Evolutionary conservation across 2,797 vertebrate species (phyloP).

Genomic region (Eupleurogrammus muticus): DNA sequence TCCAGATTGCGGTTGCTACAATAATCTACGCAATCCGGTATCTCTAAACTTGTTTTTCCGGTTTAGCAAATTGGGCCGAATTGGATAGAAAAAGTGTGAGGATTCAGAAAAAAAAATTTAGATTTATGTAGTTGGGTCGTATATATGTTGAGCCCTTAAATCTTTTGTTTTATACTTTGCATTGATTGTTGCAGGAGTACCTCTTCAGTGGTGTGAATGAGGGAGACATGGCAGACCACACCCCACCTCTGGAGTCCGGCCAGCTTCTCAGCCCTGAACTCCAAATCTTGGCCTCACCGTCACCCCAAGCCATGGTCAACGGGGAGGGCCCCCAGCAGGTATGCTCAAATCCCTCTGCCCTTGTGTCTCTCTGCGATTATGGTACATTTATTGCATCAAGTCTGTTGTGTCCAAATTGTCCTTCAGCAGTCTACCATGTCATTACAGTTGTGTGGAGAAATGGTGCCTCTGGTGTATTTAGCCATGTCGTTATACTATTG

Average conservation of each 20-base stretch:
- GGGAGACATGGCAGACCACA: constrained; percentile 97
- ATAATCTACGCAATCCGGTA: too few species aligned
- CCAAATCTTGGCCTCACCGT: constrained; percentile 89
- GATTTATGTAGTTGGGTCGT: too few species aligned
- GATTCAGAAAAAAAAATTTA: too few species aligned
- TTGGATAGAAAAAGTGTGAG: too few species aligned
- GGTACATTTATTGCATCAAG: constrained; percentile 13
- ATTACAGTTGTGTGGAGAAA: constrained; percentile 18
- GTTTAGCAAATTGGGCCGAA: too few species aligned
- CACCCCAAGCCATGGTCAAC: constrained; percentile 91
- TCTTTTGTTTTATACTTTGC: constrained; percentile 4
- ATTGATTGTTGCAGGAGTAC: constrained; percentile 70
- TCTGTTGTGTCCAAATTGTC: constrained; percentile 7
- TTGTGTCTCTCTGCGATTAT: constrained; percentile 1
- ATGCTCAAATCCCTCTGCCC: constrained; percentile 33
- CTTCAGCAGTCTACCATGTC: constrained; percentile 9
- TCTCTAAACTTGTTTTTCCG: too few species aligned
- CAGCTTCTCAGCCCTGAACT: constrained; percentile 94
- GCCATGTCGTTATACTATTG: constrained; percentile 4
- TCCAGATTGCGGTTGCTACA: too few species aligned
- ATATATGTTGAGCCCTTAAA: not conserved
- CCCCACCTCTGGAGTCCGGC: constrained; percentile 94
- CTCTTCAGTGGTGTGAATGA: constrained; percentile 88
- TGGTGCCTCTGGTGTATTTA: constrained; percentile 12
- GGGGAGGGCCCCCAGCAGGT: constrained; percentile 97